Percentiles rank a stretch among this genome's conserved stretches.
Evolutionary conservation across 2,888 invertebrate genomes (phyloP).

Genomic region (Coelinius sp.): DNA sequence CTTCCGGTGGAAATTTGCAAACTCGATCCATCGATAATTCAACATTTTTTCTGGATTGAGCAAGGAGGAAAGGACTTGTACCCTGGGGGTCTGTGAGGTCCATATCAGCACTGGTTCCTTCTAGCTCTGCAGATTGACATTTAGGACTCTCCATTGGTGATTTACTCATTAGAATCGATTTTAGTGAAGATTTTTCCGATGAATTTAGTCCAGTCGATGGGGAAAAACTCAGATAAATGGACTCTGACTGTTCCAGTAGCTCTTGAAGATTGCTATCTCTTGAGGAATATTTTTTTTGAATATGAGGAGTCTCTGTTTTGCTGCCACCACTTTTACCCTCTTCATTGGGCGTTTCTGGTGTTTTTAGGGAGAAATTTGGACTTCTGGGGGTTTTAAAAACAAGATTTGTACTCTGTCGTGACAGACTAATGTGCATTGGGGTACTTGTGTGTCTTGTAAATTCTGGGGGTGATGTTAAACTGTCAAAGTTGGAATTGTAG

Average conservation of each 20-base stretch:
- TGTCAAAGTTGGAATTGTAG: slow-evolving; percentile 45
- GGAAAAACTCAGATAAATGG: slow-evolving; percentile 37
- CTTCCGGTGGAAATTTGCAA: slow-evolving; percentile 20
- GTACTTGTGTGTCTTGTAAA: slow-evolving; percentile 62
- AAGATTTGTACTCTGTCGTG: slow-evolving; percentile 39
- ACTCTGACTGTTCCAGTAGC: slow-evolving; percentile 21
- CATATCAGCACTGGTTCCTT: slow-evolving; percentile 43
- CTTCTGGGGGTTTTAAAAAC: slow-evolving; percentile 50
- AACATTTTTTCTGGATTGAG: background rate
- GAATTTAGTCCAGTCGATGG: slow-evolving; percentile 31
- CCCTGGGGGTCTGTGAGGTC: slow-evolving; percentile 30
- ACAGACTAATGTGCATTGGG: slow-evolving; percentile 55
- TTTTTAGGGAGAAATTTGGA: slow-evolving; percentile 54
- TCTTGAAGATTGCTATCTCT: background rate
- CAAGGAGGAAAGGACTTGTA: background rate
- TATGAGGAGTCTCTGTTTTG: slow-evolving; percentile 1
- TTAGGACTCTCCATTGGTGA: background rate
- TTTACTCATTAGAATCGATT: slow-evolving; percentile 39
- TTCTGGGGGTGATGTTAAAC: slow-evolving; percentile 55
- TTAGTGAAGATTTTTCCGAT: slow-evolving; percentile 45
- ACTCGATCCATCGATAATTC: slow-evolving; percentile 4
- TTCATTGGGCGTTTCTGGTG: slow-evolving; percentile 45
- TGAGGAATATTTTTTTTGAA: background rate
- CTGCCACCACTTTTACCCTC: background rate
- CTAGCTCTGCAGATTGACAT: too few relatives aligned